These are phyloP conservation scores for Lethenteron camtschaticum DNA, from an alignment of 2,113 vertebrate species.

Conservation along the genomic window DNA sequence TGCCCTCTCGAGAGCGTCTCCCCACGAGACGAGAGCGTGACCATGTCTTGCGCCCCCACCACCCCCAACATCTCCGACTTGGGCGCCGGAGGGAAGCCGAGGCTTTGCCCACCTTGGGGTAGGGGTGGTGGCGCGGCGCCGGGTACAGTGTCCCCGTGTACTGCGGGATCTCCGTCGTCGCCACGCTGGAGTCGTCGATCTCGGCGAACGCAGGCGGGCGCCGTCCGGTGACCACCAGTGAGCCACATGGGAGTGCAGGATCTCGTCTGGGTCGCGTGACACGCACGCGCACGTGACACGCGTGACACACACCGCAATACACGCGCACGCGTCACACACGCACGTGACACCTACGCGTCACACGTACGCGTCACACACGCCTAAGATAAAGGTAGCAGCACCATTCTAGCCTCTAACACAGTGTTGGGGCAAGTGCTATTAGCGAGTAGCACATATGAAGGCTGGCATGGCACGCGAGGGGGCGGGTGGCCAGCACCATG, in stretches of 20 bases:
- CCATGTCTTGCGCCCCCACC: no score
- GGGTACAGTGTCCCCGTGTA: slow-evolving; percentile 39
- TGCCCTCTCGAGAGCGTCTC: no score
- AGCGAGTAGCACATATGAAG: not conserved
- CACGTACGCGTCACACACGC: not conserved
- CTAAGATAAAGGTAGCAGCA: not conserved
- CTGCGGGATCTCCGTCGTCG: slow-evolving; percentile 39
- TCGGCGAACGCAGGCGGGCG: slow-evolving; percentile 32
- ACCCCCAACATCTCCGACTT: no score
- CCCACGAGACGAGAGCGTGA: no score
- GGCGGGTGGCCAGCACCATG: no score
- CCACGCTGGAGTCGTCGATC: slow-evolving; percentile 43
- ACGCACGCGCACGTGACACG: not conserved
- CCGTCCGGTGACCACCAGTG: slow-evolving; percentile 47
- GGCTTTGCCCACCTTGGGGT: slow-evolving; percentile 29
- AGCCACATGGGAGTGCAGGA: slow-evolving; percentile 24
- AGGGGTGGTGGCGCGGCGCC: slow-evolving; percentile 26
- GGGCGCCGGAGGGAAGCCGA: no score
- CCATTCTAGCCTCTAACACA: not conserved
- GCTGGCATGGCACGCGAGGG: no score
- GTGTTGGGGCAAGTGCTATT: not conserved
- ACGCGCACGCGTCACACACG: not conserved
- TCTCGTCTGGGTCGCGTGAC: slow-evolving; percentile 24
- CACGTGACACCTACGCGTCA: not conserved
- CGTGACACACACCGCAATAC: not conserved